A percentile compares a stretch with the other conserved stretches of the same genome.
phyloP scores from a whole-genome alignment of 2,888 invertebrate species.

The Sphinx pinastri region DNA sequence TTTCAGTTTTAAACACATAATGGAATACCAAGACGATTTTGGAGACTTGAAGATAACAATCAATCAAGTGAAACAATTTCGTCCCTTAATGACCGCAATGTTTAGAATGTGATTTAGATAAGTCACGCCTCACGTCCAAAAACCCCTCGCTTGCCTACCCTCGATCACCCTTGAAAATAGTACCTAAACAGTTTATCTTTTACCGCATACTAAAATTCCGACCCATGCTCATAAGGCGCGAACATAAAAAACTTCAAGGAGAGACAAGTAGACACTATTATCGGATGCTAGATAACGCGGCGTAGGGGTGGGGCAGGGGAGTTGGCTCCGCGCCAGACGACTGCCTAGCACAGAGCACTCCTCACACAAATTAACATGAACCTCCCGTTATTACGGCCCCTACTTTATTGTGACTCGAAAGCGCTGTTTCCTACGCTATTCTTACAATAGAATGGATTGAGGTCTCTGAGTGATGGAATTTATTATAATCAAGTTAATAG shows the following conservation, averaged over 20 bases:
- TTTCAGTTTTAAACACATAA: no score
- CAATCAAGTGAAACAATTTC: background rate
- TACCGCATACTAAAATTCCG: background rate
- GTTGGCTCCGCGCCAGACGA: slow-evolving; percentile 25
- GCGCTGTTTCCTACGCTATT: slow-evolving; percentile 19
- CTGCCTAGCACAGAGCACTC: slow-evolving; percentile 22
- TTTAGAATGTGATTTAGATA: background rate
- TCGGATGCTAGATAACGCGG: slow-evolving; percentile 25
- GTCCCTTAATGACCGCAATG: background rate
- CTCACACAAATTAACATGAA: slow-evolving; percentile 27
- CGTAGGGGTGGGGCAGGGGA: background rate
- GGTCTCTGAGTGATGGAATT: background rate
- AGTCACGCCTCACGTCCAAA: background rate
- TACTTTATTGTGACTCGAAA: slow-evolving; percentile 17
- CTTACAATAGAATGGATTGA: slow-evolving; percentile 20
- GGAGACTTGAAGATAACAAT: background rate
- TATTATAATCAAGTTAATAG: slow-evolving; percentile 7
- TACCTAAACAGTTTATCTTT: slow-evolving; percentile 9
- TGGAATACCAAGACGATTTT: background rate
- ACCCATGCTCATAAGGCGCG: slow-evolving; percentile 15
- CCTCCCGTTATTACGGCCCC: slow-evolving; percentile 18
- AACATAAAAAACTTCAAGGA: slow-evolving; percentile 21
- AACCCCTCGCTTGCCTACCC: background rate
- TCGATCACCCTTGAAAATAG: background rate
- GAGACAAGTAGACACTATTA: slow-evolving; percentile 22